phyloP scores from a whole-genome alignment of 2,113 vertebrate genomes.

The Puffinus mauretanicus region DNA sequence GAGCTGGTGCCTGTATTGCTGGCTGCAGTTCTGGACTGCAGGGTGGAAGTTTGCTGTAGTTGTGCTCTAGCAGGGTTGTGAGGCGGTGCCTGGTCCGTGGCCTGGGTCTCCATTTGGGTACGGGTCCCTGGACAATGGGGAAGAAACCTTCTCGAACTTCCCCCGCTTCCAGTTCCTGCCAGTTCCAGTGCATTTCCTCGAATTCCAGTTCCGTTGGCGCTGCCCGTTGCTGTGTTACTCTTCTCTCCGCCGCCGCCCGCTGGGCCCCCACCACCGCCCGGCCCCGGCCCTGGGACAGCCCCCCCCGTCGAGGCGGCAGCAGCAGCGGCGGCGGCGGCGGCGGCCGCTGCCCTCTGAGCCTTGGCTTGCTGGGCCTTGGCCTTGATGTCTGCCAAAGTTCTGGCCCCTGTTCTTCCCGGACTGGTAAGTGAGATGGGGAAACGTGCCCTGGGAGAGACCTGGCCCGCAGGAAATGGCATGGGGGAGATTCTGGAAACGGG shows the following conservation, averaged over 20 bases:
- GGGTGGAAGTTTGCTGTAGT: constrained; percentile 72
- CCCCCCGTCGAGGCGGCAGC: constrained; percentile 72
- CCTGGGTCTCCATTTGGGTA: constrained; percentile 25
- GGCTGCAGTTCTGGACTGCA: constrained; percentile 34
- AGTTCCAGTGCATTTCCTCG: constrained; percentile 58
- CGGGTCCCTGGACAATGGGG: constrained; percentile 34
- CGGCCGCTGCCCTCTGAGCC: constrained; percentile 87
- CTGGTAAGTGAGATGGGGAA: constrained; percentile 80
- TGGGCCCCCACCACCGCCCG: constrained; percentile 68
- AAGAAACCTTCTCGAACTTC: constrained; percentile 73
- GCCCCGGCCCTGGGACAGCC: constrained; percentile 81
- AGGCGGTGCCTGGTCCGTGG: constrained; percentile 36
- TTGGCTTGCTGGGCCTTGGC: constrained; percentile 92
- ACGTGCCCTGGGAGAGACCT: constrained; percentile 84
- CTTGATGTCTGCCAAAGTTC: constrained; percentile 97
- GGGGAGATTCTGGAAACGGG: constrained; percentile 86
- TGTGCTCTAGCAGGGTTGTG: constrained; percentile 75
- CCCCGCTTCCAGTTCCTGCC: constrained; percentile 80
- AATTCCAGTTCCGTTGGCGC: constrained; percentile 1
- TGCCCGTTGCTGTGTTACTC: constrained; percentile 19
- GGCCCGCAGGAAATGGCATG: constrained; percentile 80
- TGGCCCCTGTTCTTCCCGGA: constrained; percentile 88
- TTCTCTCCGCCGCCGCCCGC: not conserved
- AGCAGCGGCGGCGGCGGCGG: constrained; percentile 72
- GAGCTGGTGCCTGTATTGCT: constrained; percentile 19